Evolutionary conservation across 2,888 invertebrate species (phyloP), one percentile per base, ranked within the genome.

Genomic region (Macroteleia sp.): DNA sequence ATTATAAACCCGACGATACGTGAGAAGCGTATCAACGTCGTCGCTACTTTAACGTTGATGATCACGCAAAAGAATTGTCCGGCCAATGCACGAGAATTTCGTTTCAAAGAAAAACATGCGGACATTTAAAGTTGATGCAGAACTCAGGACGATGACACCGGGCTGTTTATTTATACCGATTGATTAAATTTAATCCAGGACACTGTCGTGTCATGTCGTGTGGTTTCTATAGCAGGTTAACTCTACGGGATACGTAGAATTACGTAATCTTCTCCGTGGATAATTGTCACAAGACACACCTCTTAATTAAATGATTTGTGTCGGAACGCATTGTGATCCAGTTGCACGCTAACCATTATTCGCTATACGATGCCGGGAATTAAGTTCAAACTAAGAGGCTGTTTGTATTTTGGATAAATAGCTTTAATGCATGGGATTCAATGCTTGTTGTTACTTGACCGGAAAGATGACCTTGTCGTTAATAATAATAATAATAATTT

Each of bases 251-350:
- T n/a, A n/a, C n/a, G n/a, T n/a, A n/a, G n/a, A n/a, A n/a, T 50
- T 50, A 42, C 50, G 50, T 50, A 59, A 69, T 69, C 59, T 59
- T 69, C 30, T n/a, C 22, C 41, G 17, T 12, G 6, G 50, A 42
- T 69, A 69, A 69, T 69, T 30, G 57, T 57, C 34, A 28, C 30
- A 32, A 16, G 57, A 16, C 56, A 16, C 28, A 19, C 50, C 41
- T 42, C 42, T 59, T 69, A 59, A 69, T 69, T 69, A 57, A 48
- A 57, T 50, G 59, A 69, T 59, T 50, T 32, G 50, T 14, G 20
- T n/a, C 14, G 3, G 54, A 39, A 28, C 41, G 20, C 44, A 14
- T 39, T 14, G 42, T 14, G 52, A 50, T 46, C 25, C 19, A 17
- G 25, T 17, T 41, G 36, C 25, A 9, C 14, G 16, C 16, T 54